phyloP scores from a whole-genome alignment of 2,888 invertebrate genomes.

The Acheta domesticus region DNA sequence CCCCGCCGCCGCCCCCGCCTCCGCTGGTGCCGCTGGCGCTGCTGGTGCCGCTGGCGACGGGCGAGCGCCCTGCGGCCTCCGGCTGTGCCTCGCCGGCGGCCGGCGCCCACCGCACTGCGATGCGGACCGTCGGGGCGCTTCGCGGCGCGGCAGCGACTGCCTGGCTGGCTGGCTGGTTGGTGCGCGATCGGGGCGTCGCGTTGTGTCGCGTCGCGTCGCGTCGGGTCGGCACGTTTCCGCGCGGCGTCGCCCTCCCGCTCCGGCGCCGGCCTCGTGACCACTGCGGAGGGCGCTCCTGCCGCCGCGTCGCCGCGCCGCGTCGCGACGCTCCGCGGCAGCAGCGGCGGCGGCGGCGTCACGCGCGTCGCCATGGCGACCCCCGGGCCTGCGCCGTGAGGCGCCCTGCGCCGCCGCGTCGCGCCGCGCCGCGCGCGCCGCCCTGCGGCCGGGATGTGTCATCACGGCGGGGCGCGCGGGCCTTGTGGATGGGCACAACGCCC shows the following conservation, averaged over 20 bases:
- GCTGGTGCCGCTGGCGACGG: too few relatives aligned
- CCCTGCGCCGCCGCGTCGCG: not conserved
- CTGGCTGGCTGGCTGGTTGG: too few relatives aligned
- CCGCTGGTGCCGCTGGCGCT: too few relatives aligned
- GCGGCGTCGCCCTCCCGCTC: not conserved
- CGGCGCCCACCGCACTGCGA: too few relatives aligned
- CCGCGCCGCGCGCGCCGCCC: not conserved
- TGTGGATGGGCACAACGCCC: too few relatives aligned
- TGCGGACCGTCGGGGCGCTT: too few relatives aligned
- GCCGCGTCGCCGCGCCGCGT: not conserved
- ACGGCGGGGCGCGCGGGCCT: not conserved
- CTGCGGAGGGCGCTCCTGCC: not conserved
- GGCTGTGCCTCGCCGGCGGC: too few relatives aligned
- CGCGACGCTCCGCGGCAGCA: not conserved
- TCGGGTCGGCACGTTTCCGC: not conserved
- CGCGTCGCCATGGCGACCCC: not conserved
- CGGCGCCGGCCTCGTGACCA: conserved; percentile 6
- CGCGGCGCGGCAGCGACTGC: too few relatives aligned
- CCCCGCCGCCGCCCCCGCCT: too few relatives aligned
- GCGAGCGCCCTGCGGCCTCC: too few relatives aligned
- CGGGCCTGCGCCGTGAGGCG: not conserved
- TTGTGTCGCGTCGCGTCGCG: too few relatives aligned
- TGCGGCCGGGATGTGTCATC: not conserved
- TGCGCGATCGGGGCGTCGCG: too few relatives aligned
- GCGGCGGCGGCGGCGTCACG: not conserved